phyloP scores from a whole-genome alignment of 2,888 invertebrate genomes.

The Drosophila kambysellisi region DNA sequence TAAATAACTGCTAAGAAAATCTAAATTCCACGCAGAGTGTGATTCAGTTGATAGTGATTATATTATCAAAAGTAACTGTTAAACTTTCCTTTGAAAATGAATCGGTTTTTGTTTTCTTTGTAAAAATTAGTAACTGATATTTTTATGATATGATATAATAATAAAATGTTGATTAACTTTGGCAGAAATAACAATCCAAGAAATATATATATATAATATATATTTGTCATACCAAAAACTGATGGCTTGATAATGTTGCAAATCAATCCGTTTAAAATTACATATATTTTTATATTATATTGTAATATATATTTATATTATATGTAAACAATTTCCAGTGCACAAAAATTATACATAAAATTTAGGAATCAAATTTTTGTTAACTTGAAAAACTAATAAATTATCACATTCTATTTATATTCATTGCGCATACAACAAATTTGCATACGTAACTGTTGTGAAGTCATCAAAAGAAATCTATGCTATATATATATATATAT shows the following conservation, averaged over 20 bases:
- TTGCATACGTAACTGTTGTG: conserved; percentile 29
- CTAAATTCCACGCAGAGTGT: neutral
- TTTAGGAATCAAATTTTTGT: neutral
- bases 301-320: neutral
- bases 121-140: neutral
- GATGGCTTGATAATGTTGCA: neutral
- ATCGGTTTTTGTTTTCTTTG: conserved; percentile 1
- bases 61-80: neutral
- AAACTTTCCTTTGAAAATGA: neutral
- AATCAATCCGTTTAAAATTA: neutral
- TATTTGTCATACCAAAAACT: neutral
- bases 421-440: neutral
- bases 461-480: conserved; percentile 25
- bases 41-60: conserved; percentile 19
- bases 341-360: neutral
- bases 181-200: neutral
- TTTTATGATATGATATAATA: neutral
- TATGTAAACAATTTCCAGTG: neutral
- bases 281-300: neutral
- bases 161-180: neutral
- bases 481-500: neutral
- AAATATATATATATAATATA: too few species aligned
- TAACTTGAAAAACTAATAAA: neutral
- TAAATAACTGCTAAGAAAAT: neutral
- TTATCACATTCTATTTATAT: conserved; percentile 10